These are phyloP conservation scores for Pipistrellus nathusii DNA, from an alignment of 2,797 vertebrate species.

Conservation along the genomic window DNA sequence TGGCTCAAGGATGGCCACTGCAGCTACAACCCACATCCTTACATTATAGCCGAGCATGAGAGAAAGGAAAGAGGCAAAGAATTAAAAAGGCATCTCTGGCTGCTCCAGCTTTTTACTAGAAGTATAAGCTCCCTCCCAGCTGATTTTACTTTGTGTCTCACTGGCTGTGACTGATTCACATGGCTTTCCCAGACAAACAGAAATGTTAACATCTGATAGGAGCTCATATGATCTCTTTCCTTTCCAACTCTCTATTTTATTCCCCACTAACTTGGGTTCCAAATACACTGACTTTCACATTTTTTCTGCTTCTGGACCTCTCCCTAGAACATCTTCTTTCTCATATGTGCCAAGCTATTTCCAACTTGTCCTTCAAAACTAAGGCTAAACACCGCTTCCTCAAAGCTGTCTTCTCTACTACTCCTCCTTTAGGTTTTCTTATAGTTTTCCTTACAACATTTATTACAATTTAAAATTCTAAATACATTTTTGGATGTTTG, in stretches of 20 bases:
- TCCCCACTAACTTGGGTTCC: background rate
- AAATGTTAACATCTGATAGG: background rate
- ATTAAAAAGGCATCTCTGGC: background rate
- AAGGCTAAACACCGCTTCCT: background rate
- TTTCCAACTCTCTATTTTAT: background rate
- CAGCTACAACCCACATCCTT: background rate
- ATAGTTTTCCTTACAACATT: background rate
- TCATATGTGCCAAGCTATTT: background rate
- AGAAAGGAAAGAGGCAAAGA: background rate
- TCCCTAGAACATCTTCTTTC: background rate
- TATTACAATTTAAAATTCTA: constrained; percentile 18
- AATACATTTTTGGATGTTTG: background rate
- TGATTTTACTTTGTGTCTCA: background rate
- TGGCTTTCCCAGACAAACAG: background rate
- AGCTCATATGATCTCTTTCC: background rate
- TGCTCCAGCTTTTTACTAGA: background rate
- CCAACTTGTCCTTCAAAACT: background rate
- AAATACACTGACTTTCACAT: background rate
- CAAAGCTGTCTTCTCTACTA: background rate
- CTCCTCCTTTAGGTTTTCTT: background rate
- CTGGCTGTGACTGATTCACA: background rate
- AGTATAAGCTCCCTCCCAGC: background rate
- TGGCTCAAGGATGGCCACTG: background rate
- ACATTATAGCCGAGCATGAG: background rate
- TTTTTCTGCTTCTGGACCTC: background rate